phyloP scores from a whole-genome alignment of 2,888 invertebrate species.

The Cepaea hortensis region DNA sequence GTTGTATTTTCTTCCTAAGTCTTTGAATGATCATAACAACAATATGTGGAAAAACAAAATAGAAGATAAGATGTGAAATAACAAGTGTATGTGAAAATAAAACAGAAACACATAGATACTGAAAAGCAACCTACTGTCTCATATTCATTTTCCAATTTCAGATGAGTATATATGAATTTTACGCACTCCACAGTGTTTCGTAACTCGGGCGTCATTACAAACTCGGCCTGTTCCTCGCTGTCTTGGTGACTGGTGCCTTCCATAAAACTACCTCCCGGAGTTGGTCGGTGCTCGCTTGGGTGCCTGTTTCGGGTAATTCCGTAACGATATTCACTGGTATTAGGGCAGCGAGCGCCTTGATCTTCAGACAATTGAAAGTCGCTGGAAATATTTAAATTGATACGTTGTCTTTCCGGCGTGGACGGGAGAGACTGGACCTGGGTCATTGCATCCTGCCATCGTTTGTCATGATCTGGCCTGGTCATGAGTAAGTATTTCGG shows the following conservation, averaged over 20 bases:
- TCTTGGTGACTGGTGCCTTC: background rate
- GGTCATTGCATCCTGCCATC: slow-evolving; percentile 75
- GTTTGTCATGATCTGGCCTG: slow-evolving; percentile 83
- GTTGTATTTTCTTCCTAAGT: too few relatives aligned
- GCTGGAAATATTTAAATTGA: background rate
- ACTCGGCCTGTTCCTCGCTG: slow-evolving; percentile 58
- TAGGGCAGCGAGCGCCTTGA: background rate
- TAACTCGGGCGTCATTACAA: slow-evolving; percentile 87
- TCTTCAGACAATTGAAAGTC: slow-evolving; percentile 1
- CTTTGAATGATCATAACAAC: too few relatives aligned
- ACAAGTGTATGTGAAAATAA: too few relatives aligned
- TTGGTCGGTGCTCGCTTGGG: background rate
- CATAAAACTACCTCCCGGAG: slow-evolving; percentile 2
- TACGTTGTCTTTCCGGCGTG: background rate
- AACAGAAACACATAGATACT: too few relatives aligned
- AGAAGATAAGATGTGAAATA: too few relatives aligned
- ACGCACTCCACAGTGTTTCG: slow-evolving; percentile 92
- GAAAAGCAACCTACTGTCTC: slow-evolving; percentile 86
- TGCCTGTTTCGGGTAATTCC: background rate
- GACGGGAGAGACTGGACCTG: slow-evolving; percentile 39
- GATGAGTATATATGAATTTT: slow-evolving; percentile 97
- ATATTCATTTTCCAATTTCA: slow-evolving; percentile 97
- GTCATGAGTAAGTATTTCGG: slow-evolving; percentile 96
- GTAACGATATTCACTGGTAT: background rate
- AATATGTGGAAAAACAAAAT: too few relatives aligned